Evolutionary conservation across 2,797 vertebrate genomes (phyloP).

Genomic region (Cephalopachus bancanus): DNA sequence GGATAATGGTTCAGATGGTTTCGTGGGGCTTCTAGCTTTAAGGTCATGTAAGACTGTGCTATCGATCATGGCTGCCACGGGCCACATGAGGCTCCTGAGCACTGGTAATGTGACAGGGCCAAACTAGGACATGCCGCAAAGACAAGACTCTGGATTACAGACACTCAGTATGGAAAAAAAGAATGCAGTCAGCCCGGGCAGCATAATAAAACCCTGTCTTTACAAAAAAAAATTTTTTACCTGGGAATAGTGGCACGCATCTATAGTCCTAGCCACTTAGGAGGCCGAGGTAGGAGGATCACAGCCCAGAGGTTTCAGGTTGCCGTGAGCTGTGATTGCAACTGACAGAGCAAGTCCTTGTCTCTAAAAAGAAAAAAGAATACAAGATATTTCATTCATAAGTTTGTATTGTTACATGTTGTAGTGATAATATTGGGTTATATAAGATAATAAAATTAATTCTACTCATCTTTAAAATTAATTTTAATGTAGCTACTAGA

Average conservation of each 20-base stretch:
- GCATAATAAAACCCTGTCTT: too few relatives aligned
- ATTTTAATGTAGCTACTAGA: not conserved
- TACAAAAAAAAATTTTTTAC: too few relatives aligned
- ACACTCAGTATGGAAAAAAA: not conserved
- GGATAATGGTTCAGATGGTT: not conserved
- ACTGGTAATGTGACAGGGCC: rapidly evolving
- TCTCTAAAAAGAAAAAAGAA: not conserved
- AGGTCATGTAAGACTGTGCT: rapidly evolving
- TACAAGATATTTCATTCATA: not conserved
- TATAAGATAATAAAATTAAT: not conserved
- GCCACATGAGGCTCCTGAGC: not conserved
- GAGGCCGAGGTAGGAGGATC: too few relatives aligned
- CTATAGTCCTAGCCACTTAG: too few relatives aligned
- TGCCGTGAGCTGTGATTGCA: too few relatives aligned
- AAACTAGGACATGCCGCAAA: not conserved
- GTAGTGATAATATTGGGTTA: not conserved
- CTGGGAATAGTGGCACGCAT: too few relatives aligned
- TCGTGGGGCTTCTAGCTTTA: not conserved
- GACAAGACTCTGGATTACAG: rapidly evolving
- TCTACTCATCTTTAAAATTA: not conserved
- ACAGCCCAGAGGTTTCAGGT: too few relatives aligned
- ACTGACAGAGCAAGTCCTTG: too few relatives aligned
- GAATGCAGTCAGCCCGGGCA: too few relatives aligned
- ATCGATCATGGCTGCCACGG: not conserved
- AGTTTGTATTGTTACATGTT: not conserved